phyloP scores from a whole-genome alignment of 2,797 vertebrate species.

The Gastrophryne carolinensis region DNA sequence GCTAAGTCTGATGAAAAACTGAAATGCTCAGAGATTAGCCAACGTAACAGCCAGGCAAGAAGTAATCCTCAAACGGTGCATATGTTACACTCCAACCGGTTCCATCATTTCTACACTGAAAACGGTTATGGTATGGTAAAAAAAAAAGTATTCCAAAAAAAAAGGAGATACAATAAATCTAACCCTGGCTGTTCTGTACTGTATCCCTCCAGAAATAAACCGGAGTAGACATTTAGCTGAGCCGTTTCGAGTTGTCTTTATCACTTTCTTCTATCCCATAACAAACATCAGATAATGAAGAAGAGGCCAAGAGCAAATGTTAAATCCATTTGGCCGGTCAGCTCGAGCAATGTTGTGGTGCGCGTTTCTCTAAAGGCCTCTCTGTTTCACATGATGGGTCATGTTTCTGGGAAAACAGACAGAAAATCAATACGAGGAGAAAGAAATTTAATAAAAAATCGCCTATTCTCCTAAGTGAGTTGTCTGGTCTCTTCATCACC shows the following conservation, averaged over 20 bases:
- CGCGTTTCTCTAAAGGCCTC: conserved; percentile 71
- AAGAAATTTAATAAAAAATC: conserved; percentile 81
- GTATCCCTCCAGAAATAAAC: neutral
- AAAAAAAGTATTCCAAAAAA: no score
- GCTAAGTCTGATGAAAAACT: no score
- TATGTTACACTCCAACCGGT: no score
- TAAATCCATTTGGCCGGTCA: conserved; percentile 58
- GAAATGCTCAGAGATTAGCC: no score
- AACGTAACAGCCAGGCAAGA: no score
- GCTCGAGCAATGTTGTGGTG: conserved; percentile 37
- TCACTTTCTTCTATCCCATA: conserved; percentile 29
- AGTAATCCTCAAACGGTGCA: no score
- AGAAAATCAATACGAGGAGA: conserved; percentile 83
- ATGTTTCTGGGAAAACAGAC: conserved; percentile 76
- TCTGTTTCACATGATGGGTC: conserved; percentile 76
- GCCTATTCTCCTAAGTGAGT: conserved; percentile 53
- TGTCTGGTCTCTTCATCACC: conserved; percentile 56
- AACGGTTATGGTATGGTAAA: no score
- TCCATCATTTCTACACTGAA: no score
- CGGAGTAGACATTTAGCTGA: neutral
- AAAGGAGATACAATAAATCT: no score
- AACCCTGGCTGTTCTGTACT: no score
- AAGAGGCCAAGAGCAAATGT: conserved; percentile 42
- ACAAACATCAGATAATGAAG: conserved; percentile 17
- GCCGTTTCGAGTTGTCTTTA: conserved; percentile 16